Evolutionary conservation across 2,888 invertebrate genomes (phyloP), one percentile per base, ranked within the genome.

Genomic region (Agonopterix heracliana): DNA sequence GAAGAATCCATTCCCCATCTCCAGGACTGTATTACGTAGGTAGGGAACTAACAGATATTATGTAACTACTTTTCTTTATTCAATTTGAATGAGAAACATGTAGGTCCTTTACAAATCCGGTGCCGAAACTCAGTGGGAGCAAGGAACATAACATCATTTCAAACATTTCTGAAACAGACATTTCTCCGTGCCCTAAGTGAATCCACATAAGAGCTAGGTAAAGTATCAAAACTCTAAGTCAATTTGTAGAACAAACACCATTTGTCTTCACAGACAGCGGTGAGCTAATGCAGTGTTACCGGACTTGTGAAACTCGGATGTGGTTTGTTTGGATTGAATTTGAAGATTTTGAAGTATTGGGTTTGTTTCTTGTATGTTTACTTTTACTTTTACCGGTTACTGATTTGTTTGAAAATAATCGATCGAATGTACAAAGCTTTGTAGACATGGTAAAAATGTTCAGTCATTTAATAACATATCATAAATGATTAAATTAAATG

Each of bases 241-340:
- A 64, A 66, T 68, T 70, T 64, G 57, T 54, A 49, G 54, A 60
- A 59, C 65, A 67, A 70, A 67, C 60, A 67, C 60, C 60, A 63
- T 69, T 66, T 49, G 63, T 67, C 64, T 68, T 58, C 45, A 48
- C 46, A 52, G 50, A 47, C 49, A 48, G 45, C 54, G 54, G 55
- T 54, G 53, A 26, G 26, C 62, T 66, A 58, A 61, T 66, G 61
- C 60, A 57, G 54, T 59, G 55, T 49, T 58, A 54, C 51, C 26
- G 53, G 61, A 59, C 54, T 53, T 46, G 12, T 36, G 35, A 46
- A 42, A 47, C 45, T 50, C 34, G 44, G 54, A 54, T 56, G 50
- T 51, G 51, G 44, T 51, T 57, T 11, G 17, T 3, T 34, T 44
- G 42, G 50, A 54, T 57, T 55, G 52, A 36, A 38, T 43, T 45